A percentile compares a stretch with the other conserved stretches of the same genome.
phyloP scores from a whole-genome alignment of 2,797 vertebrate species.

The Clangula hyemalis region DNA sequence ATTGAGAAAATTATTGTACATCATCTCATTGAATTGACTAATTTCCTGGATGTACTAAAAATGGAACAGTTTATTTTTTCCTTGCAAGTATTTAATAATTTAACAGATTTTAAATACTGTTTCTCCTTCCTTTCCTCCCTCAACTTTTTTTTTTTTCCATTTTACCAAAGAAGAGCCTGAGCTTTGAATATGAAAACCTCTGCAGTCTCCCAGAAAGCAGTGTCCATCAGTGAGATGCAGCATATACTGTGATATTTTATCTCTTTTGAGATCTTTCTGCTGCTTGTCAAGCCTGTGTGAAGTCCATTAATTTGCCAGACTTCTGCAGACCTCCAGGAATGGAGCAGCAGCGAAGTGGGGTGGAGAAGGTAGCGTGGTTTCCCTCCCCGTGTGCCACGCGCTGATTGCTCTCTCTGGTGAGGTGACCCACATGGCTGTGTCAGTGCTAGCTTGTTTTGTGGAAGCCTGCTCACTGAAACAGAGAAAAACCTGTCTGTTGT shows the following conservation, averaged over 20 bases:
- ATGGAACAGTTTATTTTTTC: background rate
- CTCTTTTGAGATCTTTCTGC: background rate
- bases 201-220: background rate
- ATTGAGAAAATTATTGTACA: background rate
- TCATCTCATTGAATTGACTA: background rate
- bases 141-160: background rate
- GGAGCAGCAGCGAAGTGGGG: background rate
- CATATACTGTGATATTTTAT: background rate
- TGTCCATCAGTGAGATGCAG: background rate
- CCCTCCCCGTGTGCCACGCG: rapidly evolving
- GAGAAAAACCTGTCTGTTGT: background rate
- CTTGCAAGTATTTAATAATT: background rate
- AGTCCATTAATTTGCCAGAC: background rate
- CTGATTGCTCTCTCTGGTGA: background rate
- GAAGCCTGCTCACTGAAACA: background rate
- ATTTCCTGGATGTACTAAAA: background rate
- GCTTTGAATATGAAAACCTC: background rate
- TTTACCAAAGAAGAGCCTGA: background rate
- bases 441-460: background rate
- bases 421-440: background rate
- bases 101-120: background rate
- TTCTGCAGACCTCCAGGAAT: background rate
- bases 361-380: background rate
- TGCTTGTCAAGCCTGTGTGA: background rate
- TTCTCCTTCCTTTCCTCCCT: background rate